Base-by-base conservation (phyloP, 1,140 invertebrate genomes). In the Drosophila baimaii region DNA sequence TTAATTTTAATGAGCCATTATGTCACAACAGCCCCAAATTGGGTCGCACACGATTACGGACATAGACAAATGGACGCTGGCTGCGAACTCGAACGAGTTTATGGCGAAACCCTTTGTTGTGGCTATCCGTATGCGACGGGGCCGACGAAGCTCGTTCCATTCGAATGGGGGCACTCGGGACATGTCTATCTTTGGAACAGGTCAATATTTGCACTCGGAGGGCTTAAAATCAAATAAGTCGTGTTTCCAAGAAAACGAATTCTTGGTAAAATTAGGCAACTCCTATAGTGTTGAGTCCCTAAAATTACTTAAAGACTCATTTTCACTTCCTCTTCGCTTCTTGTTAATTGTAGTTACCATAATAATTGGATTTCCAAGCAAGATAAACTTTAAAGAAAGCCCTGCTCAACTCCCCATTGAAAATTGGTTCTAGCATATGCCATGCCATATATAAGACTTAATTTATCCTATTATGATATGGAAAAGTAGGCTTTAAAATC, bases 1-100 rank as follows among this genome's bases (percentile, higher is more conserved):
- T 75, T 72, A 61, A 75, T 72, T 86, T 76, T 88, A 82, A 88
- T 89, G 83, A 80, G 79, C 72, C 83, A 79, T 86, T 86, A 83
- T 86, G 76, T 86, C 76, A 89, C 71, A 66, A 43, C 51, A 35
- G 19, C 29, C 19, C 29, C 29, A 47, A 44, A 83, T 58, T 47
- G 65, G 66, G 62, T 55, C 47, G 63, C 63, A 46, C 63, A 57
- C 49, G 49, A 70, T 57, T 70, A 77, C 57, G 58, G 27, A 73
- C 44, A 66, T 62, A 64, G 39, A 43, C 54, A 49, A 63, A 65
- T 76, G 41, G 25, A 58, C 33, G 39, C 55, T 68, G 39, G 37
- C 54, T 23, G 52, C 31, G 62, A 59, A 37, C 72, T 52, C 23
- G 47, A 57, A 46, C 23, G 56, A 62, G 47, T 88, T 79, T 66